Evolutionary conservation across 1,140 invertebrate species (phyloP).

Genomic region (Coelopa frigida): DNA sequence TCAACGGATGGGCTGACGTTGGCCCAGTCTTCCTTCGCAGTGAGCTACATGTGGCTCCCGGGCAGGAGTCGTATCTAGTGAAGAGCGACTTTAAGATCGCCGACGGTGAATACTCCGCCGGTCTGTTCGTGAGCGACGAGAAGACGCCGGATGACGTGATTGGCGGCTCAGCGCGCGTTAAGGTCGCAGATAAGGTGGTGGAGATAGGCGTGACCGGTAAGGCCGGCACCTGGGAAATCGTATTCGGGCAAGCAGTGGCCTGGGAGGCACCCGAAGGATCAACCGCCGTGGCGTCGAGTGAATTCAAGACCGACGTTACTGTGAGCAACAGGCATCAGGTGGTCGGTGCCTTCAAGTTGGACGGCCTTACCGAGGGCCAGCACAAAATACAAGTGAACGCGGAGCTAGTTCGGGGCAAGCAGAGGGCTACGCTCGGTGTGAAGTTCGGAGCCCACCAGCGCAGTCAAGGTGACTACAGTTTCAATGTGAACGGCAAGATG

Average conservation of each 20-base stretch:
- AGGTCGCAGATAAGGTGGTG: constrained; percentile 15
- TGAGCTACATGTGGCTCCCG: constrained; percentile 24
- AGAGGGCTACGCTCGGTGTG: constrained; percentile 17
- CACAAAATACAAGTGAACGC: constrained; percentile 24
- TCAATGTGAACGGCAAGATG: constrained; percentile 23
- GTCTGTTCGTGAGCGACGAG: constrained; percentile 31
- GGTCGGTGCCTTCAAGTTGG: constrained; percentile 16
- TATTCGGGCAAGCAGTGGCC: constrained; percentile 12
- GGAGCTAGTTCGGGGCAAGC: constrained; percentile 19
- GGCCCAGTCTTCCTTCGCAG: constrained; percentile 11
- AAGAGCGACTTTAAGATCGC: constrained; percentile 25
- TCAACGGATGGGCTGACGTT: constrained; percentile 48
- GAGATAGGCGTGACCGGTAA: constrained; percentile 19
- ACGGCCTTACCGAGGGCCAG: constrained; percentile 13
- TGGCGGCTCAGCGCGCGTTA: constrained; percentile 22
- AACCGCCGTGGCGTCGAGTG: constrained; percentile 16
- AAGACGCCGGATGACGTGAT: constrained; percentile 22
- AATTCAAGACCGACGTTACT: constrained; percentile 15
- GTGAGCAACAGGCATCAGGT: constrained; percentile 22
- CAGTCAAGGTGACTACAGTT: constrained; percentile 37
- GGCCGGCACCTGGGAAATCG: constrained; percentile 18
- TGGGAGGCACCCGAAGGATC: constrained; percentile 16
- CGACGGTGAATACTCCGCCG: constrained; percentile 22
- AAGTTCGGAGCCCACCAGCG: constrained; percentile 28
- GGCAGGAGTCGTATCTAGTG: constrained; percentile 23